Percentiles rank a stretch among this genome's conserved stretches.
Conservation (phyloP, 2,888 invertebrate species). For the Abrostola triplasia region DNA sequence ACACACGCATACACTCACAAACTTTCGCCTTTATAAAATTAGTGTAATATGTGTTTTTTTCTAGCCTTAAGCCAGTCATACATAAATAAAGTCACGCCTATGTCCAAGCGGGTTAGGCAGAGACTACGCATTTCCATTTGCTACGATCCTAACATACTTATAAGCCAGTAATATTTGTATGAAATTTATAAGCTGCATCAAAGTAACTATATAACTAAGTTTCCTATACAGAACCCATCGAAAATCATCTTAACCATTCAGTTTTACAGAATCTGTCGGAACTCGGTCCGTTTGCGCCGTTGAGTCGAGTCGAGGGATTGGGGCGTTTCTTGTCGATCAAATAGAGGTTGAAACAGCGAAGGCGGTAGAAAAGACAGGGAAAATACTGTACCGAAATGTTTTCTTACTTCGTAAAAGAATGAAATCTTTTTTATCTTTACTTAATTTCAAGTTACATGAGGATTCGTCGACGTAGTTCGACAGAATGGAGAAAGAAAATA, state of each 20-base stretch:
- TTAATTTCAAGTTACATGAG: not conserved
- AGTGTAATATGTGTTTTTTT: too few species aligned
- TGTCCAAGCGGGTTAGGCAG: too few species aligned
- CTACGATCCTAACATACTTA: too few species aligned
- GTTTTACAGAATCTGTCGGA: not conserved
- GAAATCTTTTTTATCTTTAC: constrained; percentile 23
- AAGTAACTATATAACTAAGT: too few species aligned
- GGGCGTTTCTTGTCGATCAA: constrained; percentile 48
- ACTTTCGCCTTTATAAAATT: too few species aligned
- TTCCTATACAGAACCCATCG: too few species aligned
- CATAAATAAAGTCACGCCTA: too few species aligned
- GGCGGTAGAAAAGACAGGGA: constrained; percentile 15
- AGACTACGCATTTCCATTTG: too few species aligned
- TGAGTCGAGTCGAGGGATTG: constrained; percentile 36
- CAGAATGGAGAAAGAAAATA: not conserved
- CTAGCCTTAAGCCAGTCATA: too few species aligned
- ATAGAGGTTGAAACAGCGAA: constrained; percentile 25
- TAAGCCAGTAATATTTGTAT: too few species aligned
- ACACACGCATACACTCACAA: too few species aligned
- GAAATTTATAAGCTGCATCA: too few species aligned
- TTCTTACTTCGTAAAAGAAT: constrained; percentile 1
- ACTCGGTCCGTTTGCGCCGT: constrained; percentile 45
- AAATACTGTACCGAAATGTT: constrained; percentile 26
- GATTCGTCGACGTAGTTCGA: not conserved
- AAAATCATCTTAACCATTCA: not conserved